These are phyloP conservation scores for Iselma pallidipennis DNA, from an alignment of 2,888 invertebrate genomes.

Conservation along the genomic window DNA sequence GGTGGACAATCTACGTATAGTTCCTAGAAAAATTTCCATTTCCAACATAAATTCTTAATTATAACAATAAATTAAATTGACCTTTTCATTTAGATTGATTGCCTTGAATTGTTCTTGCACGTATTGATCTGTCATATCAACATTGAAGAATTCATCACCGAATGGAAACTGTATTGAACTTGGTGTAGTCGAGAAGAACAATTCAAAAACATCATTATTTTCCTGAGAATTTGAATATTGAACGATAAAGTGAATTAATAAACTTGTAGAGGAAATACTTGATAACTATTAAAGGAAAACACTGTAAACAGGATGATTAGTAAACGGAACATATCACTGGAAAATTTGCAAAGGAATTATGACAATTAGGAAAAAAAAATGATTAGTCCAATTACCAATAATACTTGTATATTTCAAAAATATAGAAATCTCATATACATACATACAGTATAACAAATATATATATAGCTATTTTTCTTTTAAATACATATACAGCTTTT, in stretches of 20 bases:
- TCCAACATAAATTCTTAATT: background rate
- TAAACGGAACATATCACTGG: background rate
- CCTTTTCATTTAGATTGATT: background rate
- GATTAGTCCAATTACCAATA: slow-evolving; percentile 29
- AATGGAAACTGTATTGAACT: slow-evolving; percentile 21
- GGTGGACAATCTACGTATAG: slow-evolving; percentile 12
- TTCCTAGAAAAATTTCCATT: background rate
- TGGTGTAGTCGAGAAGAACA: background rate
- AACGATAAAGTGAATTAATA: background rate
- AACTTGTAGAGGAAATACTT: background rate
- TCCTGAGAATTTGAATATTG: background rate
- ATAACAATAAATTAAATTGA: background rate
- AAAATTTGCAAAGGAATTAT: background rate
- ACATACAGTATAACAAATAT: slow-evolving; percentile 33
- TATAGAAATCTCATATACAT: slow-evolving; percentile 37
- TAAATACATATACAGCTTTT: slow-evolving; percentile 19
- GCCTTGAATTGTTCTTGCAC: slow-evolving; percentile 9
- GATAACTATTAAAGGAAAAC: background rate
- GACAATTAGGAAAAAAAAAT: slow-evolving; percentile 25
- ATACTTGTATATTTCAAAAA: slow-evolving; percentile 34
- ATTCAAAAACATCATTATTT: background rate
- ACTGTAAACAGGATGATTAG: background rate
- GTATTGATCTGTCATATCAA: slow-evolving; percentile 19
- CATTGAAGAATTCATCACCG: slow-evolving; percentile 27
- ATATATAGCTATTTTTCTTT: slow-evolving; percentile 17